Conservation (phyloP, 2,797 vertebrate genomes). For the Remorina albescens region DNA sequence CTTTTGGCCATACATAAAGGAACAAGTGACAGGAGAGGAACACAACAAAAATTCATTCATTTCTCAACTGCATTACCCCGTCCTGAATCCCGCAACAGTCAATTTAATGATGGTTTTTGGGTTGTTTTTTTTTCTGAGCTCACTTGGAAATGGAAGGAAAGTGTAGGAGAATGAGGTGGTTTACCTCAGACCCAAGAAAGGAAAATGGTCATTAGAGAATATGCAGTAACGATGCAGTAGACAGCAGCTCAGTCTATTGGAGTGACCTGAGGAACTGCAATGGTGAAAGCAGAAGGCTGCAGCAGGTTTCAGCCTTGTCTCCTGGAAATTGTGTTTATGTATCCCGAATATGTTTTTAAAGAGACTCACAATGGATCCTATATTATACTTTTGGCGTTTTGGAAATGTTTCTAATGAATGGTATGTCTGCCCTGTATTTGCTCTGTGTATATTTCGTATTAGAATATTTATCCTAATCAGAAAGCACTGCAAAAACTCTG, state of each 20-base stretch:
- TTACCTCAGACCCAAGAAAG: neutral
- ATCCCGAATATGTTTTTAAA: neutral
- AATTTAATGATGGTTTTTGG: neutral
- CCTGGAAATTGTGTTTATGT: too few species aligned
- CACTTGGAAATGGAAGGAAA: neutral
- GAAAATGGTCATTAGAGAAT: slow-evolving; percentile 1
- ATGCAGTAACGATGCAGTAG: neutral
- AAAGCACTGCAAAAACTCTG: neutral
- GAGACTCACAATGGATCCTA: neutral
- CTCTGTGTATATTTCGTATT: neutral
- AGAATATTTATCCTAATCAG: neutral
- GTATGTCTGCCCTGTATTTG: neutral
- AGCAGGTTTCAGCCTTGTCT: neutral
- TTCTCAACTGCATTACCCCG: slow-evolving; percentile 26
- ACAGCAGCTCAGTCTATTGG: neutral
- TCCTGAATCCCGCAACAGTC: slow-evolving; percentile 7
- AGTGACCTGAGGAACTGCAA: neutral
- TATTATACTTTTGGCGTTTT: neutral
- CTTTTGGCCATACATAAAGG: slow-evolving; percentile 4
- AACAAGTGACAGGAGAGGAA: too few species aligned
- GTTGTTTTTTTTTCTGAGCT: slow-evolving; percentile 2
- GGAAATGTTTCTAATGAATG: neutral
- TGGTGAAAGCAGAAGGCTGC: neutral
- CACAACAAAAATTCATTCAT: slow-evolving; percentile 40
- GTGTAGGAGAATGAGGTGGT: neutral